Base-by-base conservation (phyloP, 2,888 invertebrate genomes). In the Anarsia innoxiella region DNA sequence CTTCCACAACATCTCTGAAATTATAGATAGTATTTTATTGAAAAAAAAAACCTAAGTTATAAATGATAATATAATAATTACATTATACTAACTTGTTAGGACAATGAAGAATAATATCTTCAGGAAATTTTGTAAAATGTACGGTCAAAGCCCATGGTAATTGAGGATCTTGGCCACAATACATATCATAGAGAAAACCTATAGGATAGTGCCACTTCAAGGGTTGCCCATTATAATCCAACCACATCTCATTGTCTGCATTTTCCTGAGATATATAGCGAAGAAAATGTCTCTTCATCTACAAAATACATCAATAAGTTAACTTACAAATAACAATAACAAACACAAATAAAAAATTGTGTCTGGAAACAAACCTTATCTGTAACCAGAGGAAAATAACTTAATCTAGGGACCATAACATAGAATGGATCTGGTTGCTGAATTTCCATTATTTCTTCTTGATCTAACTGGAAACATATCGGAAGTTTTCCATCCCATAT, bases 401-500 rank as follows among this genome's bases (percentile, higher is more conserved):
- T 95, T 46, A 96, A 84, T 64, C 97, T 88, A 27, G 97, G 94
- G 12, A 97, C 93, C 94, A 97, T 95, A 40, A 97, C 87, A 78
- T 94, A 97, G 76, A 93, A 95, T 10, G 95, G 93, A 70, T 97
- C 97, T 6, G 97, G 97, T 52, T 93, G 92, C 63, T 95, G 94
- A 29, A 96, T 87, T 57, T 94, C 93, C 67, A 90, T 90, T 14
- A 95, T 91, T 87, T 99, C 97, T 58, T 96, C 94, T 19, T 92
- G 88, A 57, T 95, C 90, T 33, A 99, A 84, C 56, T 91, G 91
- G 73, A 99, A 98, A 76, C 96, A 95, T 38, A 98, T 90, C 0
- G 99, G 97, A 32, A 99, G 86, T 74, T 94, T 93, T 12, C 96
- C 96, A 58, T 97, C 96, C 98, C 98, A 99, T 54, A 97, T 91